Percentiles rank a stretch among this genome's conserved stretches.
phyloP scores from a whole-genome alignment of 1,140 invertebrate species.

The Lepidotrigona ventralis region DNA sequence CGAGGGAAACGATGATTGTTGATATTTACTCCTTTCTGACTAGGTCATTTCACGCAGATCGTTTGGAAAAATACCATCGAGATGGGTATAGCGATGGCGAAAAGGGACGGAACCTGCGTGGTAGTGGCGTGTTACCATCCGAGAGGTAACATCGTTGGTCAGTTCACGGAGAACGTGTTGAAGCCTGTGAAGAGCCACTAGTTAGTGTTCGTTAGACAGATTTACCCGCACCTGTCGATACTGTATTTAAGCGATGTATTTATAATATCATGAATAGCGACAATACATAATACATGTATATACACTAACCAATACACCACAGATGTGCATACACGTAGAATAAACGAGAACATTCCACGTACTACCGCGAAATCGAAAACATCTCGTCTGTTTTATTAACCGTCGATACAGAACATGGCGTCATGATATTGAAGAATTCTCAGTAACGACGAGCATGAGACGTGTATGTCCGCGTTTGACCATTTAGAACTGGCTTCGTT shows the following conservation, averaged over 20 bases:
- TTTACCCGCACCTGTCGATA: constrained; percentile 56
- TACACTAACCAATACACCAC: background rate
- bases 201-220: constrained; percentile 42
- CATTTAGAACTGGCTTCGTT: background rate
- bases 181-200: constrained; percentile 75
- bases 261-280: constrained; percentile 59
- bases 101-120: constrained; percentile 81
- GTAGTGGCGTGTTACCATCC: constrained; percentile 91
- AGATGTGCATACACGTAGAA: constrained; percentile 62
- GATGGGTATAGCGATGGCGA: constrained; percentile 88
- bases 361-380: constrained; percentile 28
- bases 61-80: constrained; percentile 88
- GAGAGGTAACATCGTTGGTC: constrained; percentile 89
- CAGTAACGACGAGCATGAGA: too few relatives aligned
- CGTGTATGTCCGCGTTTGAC: background rate
- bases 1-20: background rate
- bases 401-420: background rate
- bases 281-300: constrained; percentile 61
- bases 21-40: constrained; percentile 1
- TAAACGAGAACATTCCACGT: constrained; percentile 70
- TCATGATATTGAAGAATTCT: background rate
- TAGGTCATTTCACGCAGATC: constrained; percentile 88
- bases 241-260: constrained; percentile 67
- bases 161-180: constrained; percentile 86
- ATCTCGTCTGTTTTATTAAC: constrained; percentile 8